phyloP scores from a whole-genome alignment of 2,888 invertebrate species.

The Hydropsyche betteni region DNA sequence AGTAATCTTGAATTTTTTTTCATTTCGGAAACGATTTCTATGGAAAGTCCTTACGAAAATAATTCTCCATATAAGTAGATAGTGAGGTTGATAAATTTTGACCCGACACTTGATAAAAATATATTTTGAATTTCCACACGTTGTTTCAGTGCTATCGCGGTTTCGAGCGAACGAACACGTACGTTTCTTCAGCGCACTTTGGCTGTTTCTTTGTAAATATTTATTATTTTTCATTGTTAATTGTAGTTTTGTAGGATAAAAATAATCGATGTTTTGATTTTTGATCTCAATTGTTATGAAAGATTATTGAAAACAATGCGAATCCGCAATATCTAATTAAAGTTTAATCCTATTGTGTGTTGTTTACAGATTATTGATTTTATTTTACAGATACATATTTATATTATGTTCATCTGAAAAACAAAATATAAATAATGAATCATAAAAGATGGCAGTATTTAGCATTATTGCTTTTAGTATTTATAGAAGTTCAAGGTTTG shows the following conservation, averaged over 20 bases:
- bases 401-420: not conserved
- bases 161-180: constrained; percentile 1
- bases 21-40: too few relatives aligned
- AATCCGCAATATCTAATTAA: too few relatives aligned
- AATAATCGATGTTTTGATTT: too few relatives aligned
- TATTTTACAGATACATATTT: not conserved
- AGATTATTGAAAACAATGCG: too few relatives aligned
- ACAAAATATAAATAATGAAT: not conserved
- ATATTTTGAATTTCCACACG: not conserved
- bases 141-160: constrained; percentile 6
- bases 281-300: too few relatives aligned
- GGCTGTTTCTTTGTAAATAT: not conserved
- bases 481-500: constrained; percentile 7
- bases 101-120: constrained; percentile 7
- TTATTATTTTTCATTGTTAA: too few relatives aligned
- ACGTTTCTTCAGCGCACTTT: not conserved
- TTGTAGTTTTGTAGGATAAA: too few relatives aligned
- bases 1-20: too few relatives aligned
- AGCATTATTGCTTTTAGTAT: not conserved
- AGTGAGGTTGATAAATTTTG: not conserved
- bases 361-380: too few relatives aligned
- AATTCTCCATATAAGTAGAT: not conserved
- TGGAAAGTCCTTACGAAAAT: too few relatives aligned
- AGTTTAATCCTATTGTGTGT: too few relatives aligned
- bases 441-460: not conserved